Conservation (phyloP, 2,797 vertebrate species). For the Octomys mimax region DNA sequence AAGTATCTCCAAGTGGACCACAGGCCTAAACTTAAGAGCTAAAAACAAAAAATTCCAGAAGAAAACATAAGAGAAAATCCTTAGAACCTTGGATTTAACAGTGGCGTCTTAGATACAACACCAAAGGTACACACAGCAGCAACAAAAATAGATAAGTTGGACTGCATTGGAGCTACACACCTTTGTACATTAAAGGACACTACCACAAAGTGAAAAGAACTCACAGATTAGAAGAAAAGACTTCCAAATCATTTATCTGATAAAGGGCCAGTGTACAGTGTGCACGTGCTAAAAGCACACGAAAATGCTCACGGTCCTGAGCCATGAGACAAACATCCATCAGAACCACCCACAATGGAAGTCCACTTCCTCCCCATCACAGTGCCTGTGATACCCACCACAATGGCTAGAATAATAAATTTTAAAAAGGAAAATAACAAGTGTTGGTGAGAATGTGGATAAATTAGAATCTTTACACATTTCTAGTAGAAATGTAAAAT, state of each 20-base stretch:
- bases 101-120: background rate
- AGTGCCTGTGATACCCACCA: background rate
- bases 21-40: background rate
- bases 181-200: background rate
- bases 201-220: background rate
- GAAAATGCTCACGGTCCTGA: background rate
- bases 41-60: background rate
- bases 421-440: background rate
- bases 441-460: background rate
- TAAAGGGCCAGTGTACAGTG: background rate
- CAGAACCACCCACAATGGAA: background rate
- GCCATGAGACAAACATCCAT: background rate
- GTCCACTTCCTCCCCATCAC: background rate
- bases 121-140: no score
- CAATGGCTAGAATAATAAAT: background rate
- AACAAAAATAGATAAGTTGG: background rate
- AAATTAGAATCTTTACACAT: background rate
- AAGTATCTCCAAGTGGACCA: background rate
- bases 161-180: background rate
- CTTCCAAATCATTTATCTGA: background rate
- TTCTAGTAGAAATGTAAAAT: background rate
- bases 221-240: background rate
- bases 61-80: background rate
- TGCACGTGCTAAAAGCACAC: background rate
- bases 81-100: background rate